Evolutionary conservation across 2,113 vertebrate species (phyloP).

Genomic region (Phylloscopus trochiloides): DNA sequence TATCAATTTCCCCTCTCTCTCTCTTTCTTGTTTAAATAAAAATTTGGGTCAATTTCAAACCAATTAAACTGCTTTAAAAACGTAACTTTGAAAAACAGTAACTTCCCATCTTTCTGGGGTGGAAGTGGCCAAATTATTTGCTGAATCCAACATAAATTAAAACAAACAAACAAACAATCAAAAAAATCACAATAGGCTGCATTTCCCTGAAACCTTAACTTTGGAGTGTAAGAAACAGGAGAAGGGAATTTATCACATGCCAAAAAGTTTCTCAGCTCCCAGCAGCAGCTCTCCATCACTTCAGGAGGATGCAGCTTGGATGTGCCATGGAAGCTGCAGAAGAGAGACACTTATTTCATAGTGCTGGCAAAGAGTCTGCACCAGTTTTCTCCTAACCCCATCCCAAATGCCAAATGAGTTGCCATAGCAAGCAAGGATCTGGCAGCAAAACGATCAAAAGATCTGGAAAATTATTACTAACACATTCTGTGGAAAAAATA

Average conservation of each 20-base stretch:
- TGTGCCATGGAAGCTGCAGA: background rate
- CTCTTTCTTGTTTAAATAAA: background rate
- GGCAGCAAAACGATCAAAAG: background rate
- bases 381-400: constrained; percentile 30
- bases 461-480: constrained; percentile 32
- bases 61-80: background rate
- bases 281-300: constrained; percentile 39
- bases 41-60: background rate
- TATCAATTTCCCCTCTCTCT: background rate
- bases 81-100: background rate
- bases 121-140: background rate
- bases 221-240: background rate
- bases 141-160: background rate
- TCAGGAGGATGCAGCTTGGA: background rate
- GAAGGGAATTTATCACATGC: constrained; percentile 38
- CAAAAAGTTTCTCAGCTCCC: constrained; percentile 39
- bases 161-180: background rate
- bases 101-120: background rate
- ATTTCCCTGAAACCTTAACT: background rate
- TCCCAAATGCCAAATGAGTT: constrained; percentile 5
- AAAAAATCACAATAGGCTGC: background rate
- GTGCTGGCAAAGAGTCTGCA: background rate
- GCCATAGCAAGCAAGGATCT: background rate
- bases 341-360: background rate
- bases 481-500: background rate